Evolutionary conservation across 2,113 vertebrate genomes (phyloP).

Genomic region (Salvelinus sp.): DNA sequence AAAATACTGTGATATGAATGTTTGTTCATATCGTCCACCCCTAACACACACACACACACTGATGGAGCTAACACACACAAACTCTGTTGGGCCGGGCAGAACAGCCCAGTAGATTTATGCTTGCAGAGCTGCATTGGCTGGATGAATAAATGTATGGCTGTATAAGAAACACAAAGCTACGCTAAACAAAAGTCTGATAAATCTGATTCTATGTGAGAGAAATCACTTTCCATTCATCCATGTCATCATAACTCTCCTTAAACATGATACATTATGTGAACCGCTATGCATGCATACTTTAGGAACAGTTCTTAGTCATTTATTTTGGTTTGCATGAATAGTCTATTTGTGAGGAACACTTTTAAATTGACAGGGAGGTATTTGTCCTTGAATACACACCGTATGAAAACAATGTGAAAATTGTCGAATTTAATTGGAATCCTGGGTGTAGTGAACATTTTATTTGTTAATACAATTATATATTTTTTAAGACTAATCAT

Average conservation of each 20-base stretch:
- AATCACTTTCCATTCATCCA: slow-evolving; percentile 16
- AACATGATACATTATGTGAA: background rate
- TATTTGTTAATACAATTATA: too few species aligned
- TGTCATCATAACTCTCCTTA: background rate
- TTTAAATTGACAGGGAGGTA: too few species aligned
- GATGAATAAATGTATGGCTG: slow-evolving; percentile 58
- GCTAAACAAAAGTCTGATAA: slow-evolving; percentile 53
- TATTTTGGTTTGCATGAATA: background rate
- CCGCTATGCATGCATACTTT: too few species aligned
- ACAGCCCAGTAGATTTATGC: slow-evolving; percentile 59
- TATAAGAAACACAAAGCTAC: slow-evolving; percentile 50
- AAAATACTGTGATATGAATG: too few species aligned
- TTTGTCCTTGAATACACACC: too few species aligned
- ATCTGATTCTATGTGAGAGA: slow-evolving; percentile 35
- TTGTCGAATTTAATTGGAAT: too few species aligned
- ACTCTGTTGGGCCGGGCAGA: background rate
- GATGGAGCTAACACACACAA: background rate
- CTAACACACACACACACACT: background rate
- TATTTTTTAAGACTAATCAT: too few species aligned
- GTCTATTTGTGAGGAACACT: too few species aligned
- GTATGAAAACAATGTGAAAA: too few species aligned
- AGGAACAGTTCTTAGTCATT: background rate
- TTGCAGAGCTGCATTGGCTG: slow-evolving; percentile 61
- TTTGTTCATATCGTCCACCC: too few species aligned
- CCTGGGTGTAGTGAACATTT: too few species aligned